Base-by-base conservation (phyloP, 92 coral and sea anemone genomes). In the Paramuricea clavata region DNA sequence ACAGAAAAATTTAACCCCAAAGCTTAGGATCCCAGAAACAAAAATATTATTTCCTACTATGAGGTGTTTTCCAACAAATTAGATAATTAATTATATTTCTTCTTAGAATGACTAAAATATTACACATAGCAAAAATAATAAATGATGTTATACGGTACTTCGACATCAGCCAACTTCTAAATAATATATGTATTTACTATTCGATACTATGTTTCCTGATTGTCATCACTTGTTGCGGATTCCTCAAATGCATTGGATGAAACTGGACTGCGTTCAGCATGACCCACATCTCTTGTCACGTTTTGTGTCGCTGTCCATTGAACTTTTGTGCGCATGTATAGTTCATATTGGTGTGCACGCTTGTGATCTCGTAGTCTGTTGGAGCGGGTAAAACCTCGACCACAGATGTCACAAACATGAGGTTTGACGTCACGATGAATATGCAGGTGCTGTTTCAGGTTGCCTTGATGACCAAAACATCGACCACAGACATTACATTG, bases 371-470 rank as follows among this genome's bases (percentile, higher is more conserved):
- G 82, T 21, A 76, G 68, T n/a, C 82, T 76, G 68, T 76, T 76
- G 13, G 82, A 76, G 43, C 82, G 82, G 25, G 82, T 76, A n/a
- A 76, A 76, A 5, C 82, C 82, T 22, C 62, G 60, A 10, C 82
- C 82, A 21, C 82, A 76, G 26, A 76, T 16, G 49, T 76, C 68
- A 54, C 82, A 76, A 13, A 76, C 41, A 23, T 76, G 82, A 12
- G 82, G 82, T 33, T 76, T 76, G 47, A 76, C 44, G 0, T 76
- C 82, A 60, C 82, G 68, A 76, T 76, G 82, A n/a, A 76, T 76
- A 30, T 76, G 68, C 68, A 54, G 6, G 52, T 76, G 82, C 22
- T 76, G 82, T 12, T 76, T 76, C 2, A 76, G 69, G 52, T 76
- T 76, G 44, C 82, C 82, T 76, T 76, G 67, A 31, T 76, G 82